Conservation (phyloP, 1,140 invertebrate species). For the Neodiprion virginianus region DNA sequence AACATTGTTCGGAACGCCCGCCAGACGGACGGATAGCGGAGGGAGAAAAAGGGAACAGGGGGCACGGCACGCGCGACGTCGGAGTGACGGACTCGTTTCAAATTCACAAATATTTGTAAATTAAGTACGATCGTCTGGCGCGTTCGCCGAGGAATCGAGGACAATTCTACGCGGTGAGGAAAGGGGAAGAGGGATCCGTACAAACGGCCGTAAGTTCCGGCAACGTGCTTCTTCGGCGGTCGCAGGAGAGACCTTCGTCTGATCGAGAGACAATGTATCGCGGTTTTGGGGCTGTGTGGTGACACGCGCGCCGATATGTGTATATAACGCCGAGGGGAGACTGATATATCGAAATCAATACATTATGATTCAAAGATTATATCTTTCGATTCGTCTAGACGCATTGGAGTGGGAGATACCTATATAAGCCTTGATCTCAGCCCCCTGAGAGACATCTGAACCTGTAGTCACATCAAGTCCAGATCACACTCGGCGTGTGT, state of each 20-base stretch:
- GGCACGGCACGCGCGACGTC: neutral
- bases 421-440: conserved; percentile 44
- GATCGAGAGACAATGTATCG: neutral
- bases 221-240: neutral
- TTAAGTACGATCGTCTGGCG: too few species aligned
- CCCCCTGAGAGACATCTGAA: conserved; percentile 34
- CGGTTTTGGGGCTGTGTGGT: neutral
- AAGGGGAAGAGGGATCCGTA: too few species aligned
- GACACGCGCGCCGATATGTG: neutral
- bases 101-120: too few species aligned
- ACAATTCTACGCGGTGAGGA: too few species aligned
- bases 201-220: too few species aligned
- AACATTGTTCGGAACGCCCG: neutral
- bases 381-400: conserved; percentile 59
- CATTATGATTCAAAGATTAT: conserved; percentile 59
- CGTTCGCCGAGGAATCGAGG: too few species aligned
- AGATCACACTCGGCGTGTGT: neutral
- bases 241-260: neutral
- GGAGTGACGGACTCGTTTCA: neutral
- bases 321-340: neutral
- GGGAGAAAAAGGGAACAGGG: neutral
- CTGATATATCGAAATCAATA: conserved; percentile 50
- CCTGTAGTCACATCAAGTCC: conserved; percentile 15
- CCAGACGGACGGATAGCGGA: neutral
- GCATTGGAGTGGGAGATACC: conserved; percentile 43